Evolutionary conservation across 2,797 vertebrate genomes (phyloP).

Genomic region (Clarias laeviceps): DNA sequence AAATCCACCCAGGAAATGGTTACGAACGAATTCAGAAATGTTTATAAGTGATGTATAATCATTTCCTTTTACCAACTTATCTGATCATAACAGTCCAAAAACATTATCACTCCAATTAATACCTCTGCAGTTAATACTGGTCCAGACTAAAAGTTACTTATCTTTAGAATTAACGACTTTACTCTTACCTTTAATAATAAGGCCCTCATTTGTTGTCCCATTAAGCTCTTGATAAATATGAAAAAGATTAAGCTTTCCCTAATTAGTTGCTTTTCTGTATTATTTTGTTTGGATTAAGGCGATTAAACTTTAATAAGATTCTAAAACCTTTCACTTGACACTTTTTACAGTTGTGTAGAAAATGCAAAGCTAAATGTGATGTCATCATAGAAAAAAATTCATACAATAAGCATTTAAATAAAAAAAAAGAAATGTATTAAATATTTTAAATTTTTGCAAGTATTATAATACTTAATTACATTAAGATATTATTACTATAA

Average conservation of each 20-base stretch:
- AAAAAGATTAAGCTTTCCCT: not conserved
- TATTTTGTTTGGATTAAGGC: not conserved
- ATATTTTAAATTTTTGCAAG: not conserved
- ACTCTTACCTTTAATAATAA: not conserved
- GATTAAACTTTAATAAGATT: not conserved
- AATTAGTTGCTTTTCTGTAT: not conserved
- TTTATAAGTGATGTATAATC: not conserved
- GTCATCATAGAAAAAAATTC: not conserved
- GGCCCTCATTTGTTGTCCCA: not conserved
- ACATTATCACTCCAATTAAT: not conserved
- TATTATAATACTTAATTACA: not conserved
- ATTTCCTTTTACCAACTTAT: not conserved
- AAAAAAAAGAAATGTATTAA: not conserved
- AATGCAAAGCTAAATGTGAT: not conserved
- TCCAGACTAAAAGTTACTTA: not conserved
- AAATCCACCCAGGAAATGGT: not conserved
- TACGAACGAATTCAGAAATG: not conserved
- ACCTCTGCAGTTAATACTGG: not conserved
- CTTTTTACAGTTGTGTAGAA: not conserved
- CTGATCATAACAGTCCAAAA: not conserved
- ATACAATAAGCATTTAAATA: not conserved
- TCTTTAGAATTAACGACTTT: not conserved
- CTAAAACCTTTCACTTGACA: not conserved
- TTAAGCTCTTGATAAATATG: not conserved
- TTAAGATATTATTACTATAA: not conserved